Evolutionary conservation across 2,113 vertebrate species (phyloP).

Genomic region (Phoxinus phoxinus): DNA sequence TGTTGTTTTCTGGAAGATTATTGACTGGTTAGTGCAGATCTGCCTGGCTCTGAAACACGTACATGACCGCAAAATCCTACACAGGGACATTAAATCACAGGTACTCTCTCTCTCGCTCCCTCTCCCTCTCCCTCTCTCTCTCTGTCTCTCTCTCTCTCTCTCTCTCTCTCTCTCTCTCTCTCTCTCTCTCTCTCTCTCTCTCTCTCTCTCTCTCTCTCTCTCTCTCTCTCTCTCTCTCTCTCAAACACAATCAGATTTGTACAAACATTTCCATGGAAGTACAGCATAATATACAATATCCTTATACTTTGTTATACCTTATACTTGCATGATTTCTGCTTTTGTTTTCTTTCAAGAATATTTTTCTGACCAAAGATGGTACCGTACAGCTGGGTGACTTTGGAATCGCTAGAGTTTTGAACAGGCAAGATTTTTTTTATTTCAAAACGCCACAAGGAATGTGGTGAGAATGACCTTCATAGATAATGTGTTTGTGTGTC

Average conservation of each 20-base stretch:
- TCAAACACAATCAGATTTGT: too few species aligned
- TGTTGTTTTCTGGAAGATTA: constrained; percentile 76
- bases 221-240: too few species aligned
- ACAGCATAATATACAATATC: not conserved
- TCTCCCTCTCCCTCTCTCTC: not conserved
- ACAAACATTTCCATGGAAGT: not conserved
- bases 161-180: not conserved
- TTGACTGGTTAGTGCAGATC: constrained; percentile 98
- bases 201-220: not conserved
- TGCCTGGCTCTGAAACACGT: constrained; percentile 96
- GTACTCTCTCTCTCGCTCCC: constrained; percentile 66
- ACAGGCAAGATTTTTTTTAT: constrained; percentile 80
- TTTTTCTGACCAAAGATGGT: constrained; percentile 97
- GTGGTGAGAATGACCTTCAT: not conserved
- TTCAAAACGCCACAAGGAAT: not conserved
- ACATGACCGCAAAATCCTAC: constrained; percentile 95
- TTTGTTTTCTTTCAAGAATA: constrained; percentile 79
- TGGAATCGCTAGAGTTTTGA: constrained; percentile 96
- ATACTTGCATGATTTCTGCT: not conserved
- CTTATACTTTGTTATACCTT: too few species aligned
- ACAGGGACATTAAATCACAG: constrained; percentile 98
- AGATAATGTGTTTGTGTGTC: constrained; percentile 25
- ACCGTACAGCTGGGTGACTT: constrained; percentile 97
- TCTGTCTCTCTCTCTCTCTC: too few species aligned
- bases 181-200: too few species aligned